Percentiles rank a stretch among this genome's conserved stretches.
Conservation (phyloP, 1,140 invertebrate genomes). For the Heliconius nattereri region DNA sequence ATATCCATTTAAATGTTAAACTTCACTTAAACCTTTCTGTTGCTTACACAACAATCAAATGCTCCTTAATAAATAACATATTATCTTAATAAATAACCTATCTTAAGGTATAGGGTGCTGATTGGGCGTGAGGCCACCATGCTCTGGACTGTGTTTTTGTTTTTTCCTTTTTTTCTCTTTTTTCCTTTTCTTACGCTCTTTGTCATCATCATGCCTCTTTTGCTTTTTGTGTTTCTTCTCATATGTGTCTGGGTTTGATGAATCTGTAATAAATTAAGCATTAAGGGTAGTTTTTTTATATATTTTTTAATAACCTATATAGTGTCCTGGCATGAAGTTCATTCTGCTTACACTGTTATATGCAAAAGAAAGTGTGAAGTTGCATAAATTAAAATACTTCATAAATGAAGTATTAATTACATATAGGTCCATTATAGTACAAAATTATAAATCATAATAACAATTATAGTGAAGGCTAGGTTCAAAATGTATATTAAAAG, state of each 20-base stretch:
- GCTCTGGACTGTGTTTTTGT: constrained; percentile 95
- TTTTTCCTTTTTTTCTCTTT: constrained; percentile 98
- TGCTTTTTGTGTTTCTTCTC: constrained; percentile 98
- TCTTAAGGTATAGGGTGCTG: constrained; percentile 83
- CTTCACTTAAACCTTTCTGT: not conserved
- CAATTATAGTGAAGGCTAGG: no score
- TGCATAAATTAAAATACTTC: no score
- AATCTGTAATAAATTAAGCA: constrained; percentile 61
- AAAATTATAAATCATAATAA: no score
- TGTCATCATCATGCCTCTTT: constrained; percentile 95
- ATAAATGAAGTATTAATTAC: no score
- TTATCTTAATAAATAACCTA: not conserved
- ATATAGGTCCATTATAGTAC: no score
- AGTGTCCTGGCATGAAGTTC: no score
- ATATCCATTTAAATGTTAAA: not conserved
- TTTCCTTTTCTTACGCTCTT: constrained; percentile 96
- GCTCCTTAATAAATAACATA: constrained; percentile 6
- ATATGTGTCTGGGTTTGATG: constrained; percentile 89
- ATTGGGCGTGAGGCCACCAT: constrained; percentile 87
- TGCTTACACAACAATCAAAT: constrained; percentile 12
- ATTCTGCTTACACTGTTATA: no score
- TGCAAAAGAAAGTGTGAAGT: no score
- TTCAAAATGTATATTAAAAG: no score
- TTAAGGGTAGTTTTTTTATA: no score
- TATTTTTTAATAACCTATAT: no score